These are phyloP conservation scores for Zygaena filipendulae DNA, from an alignment of 2,888 invertebrate genomes.

Conservation along the genomic window DNA sequence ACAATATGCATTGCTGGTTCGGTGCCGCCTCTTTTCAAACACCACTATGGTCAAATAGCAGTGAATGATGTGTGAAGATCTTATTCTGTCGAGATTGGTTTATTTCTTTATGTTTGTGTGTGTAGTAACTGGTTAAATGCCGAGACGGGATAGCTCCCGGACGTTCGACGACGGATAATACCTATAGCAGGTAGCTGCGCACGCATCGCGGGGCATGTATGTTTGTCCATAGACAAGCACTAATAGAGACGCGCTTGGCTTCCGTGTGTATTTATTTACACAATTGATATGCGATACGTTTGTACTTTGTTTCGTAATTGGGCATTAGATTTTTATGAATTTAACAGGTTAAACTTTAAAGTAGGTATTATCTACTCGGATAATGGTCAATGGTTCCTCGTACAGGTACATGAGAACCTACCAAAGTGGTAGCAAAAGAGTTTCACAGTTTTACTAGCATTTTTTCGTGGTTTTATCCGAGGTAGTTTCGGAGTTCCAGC, in stretches of 20 bases:
- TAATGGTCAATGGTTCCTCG: too few relatives aligned
- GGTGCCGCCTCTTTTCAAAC: constrained; percentile 19
- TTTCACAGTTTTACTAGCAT: too few relatives aligned
- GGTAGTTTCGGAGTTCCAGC: too few relatives aligned
- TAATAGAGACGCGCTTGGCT: constrained; percentile 20
- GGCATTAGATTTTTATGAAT: constrained; percentile 16
- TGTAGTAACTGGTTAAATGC: constrained; percentile 27
- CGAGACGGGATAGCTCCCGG: constrained; percentile 46
- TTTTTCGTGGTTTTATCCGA: too few relatives aligned
- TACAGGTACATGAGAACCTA: too few relatives aligned
- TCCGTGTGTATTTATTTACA: constrained; percentile 7
- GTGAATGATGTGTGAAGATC: constrained; percentile 41
- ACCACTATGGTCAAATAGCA: constrained; percentile 26
- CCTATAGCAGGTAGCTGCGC: constrained; percentile 58
- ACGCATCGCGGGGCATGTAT: constrained; percentile 36
- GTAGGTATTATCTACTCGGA: constrained; percentile 19
- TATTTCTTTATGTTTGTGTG: constrained; percentile 35
- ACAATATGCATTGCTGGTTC: constrained; percentile 24
- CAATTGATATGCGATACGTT: neutral
- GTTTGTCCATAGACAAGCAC: constrained; percentile 26
- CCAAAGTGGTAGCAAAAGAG: too few relatives aligned
- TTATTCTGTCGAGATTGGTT: constrained; percentile 23
- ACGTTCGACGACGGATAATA: too few relatives aligned
- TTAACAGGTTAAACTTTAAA: constrained; percentile 7
- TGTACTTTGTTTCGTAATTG: constrained; percentile 1